A percentile compares a stretch with the other conserved stretches of the same genome.
These are phyloP conservation scores for Nasonia vitripennis DNA, from an alignment of 1,140 invertebrate genomes.

Conservation along the genomic window DNA sequence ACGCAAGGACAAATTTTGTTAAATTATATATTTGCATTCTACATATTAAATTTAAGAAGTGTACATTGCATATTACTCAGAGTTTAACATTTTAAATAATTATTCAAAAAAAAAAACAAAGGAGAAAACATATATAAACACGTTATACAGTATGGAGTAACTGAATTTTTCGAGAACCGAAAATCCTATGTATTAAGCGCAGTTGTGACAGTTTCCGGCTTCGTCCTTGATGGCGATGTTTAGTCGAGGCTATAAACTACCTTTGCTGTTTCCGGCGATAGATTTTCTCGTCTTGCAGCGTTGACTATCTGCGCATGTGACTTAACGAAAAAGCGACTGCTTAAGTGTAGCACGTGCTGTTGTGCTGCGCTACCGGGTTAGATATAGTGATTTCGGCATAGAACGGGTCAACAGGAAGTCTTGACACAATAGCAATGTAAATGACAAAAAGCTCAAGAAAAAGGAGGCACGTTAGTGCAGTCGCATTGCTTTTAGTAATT, in stretches of 20 bases:
- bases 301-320: no score
- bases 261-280: no score
- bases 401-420: background rate
- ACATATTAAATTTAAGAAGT: background rate
- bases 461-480: no score
- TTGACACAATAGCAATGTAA: background rate
- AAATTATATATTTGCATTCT: background rate
- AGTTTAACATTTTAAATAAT: background rate
- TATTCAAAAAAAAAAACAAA: background rate
- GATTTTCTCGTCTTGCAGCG: no score
- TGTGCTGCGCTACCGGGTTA: no score
- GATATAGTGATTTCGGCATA: no score
- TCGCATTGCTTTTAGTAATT: no score
- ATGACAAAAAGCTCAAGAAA: background rate
- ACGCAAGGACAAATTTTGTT: background rate
- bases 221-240: background rate
- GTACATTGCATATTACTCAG: no score
- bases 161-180: background rate
- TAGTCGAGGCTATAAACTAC: background rate
- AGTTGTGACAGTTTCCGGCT: background rate
- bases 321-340: background rate
- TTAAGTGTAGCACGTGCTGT: background rate
- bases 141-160: background rate
- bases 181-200: background rate
- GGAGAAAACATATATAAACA: no score